A percentile compares a stretch with the other conserved stretches of the same genome.
Conservation (phyloP, 2,888 invertebrate genomes). For the Ephialtes manifestator region DNA sequence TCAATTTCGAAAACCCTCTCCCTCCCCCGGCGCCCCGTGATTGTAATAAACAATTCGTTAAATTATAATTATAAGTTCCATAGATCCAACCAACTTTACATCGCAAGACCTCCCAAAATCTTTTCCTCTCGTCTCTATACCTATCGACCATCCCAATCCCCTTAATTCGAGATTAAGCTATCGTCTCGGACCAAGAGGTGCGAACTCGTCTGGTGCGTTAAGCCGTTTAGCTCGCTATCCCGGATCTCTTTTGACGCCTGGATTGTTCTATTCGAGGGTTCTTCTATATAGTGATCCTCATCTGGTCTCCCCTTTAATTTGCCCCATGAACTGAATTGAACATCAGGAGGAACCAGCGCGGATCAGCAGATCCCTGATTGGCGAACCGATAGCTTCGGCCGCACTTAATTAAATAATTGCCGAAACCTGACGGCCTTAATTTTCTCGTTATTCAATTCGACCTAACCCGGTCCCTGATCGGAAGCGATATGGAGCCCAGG, state of each 20-base stretch:
- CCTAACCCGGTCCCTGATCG: slow-evolving; percentile 44
- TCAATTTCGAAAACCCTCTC: too few species aligned
- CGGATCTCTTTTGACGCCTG: slow-evolving; percentile 37
- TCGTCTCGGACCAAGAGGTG: slow-evolving; percentile 39
- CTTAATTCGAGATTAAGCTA: slow-evolving; percentile 19
- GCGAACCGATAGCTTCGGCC: slow-evolving; percentile 28
- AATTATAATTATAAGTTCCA: neutral
- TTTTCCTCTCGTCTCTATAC: neutral
- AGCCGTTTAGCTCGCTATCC: slow-evolving; percentile 54
- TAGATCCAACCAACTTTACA: neutral
- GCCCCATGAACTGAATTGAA: slow-evolving; percentile 1
- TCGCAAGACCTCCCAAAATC: neutral
- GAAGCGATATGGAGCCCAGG: slow-evolving; percentile 22
- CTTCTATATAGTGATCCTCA: neutral
- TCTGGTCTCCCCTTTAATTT: slow-evolving; percentile 3
- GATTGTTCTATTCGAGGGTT: slow-evolving; percentile 31
- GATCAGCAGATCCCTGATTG: slow-evolving; percentile 51
- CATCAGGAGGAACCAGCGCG: slow-evolving; percentile 25
- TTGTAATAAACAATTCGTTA: too few species aligned
- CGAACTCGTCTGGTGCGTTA: slow-evolving; percentile 40
- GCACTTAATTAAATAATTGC: slow-evolving; percentile 71
- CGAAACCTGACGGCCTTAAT: slow-evolving; percentile 54
- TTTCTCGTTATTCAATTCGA: slow-evolving; percentile 65
- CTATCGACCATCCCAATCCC: neutral
- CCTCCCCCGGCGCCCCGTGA: too few species aligned